These are phyloP conservation scores for Sterna hirundo DNA, from an alignment of 2,113 vertebrate species.

Conservation along the genomic window DNA sequence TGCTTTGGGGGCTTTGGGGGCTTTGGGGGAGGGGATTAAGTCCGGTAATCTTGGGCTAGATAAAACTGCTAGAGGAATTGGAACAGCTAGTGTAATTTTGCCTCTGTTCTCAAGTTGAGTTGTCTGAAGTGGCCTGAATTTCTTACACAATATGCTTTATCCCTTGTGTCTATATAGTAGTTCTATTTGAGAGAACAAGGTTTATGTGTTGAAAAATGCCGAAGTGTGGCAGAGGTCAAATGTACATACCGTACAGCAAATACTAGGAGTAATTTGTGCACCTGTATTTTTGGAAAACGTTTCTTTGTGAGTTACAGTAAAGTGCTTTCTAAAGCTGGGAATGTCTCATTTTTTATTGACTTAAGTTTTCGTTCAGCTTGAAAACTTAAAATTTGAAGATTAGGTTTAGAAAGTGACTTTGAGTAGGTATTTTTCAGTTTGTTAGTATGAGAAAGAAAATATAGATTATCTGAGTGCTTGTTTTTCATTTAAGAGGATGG, in stretches of 20 bases:
- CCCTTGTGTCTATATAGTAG: conserved; percentile 35
- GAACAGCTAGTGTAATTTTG: conserved; percentile 34
- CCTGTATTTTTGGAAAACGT: conserved; percentile 56
- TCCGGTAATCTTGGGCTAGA: not conserved
- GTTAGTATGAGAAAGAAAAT: not conserved
- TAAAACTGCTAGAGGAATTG: conserved; percentile 9
- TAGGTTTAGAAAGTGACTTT: not conserved
- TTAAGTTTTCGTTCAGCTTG: conserved; percentile 41
- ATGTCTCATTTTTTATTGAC: conserved; percentile 55
- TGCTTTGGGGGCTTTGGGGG: not conserved
- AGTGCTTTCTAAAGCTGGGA: conserved; percentile 40
- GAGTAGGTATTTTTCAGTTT: not conserved
- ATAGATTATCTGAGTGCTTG: not conserved
- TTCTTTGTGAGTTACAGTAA: conserved; percentile 32
- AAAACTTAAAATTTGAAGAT: conserved; percentile 12
- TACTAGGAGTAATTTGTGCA: conserved; percentile 9
- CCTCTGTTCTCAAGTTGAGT: conserved; percentile 45
- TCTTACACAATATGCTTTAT: conserved; percentile 59
- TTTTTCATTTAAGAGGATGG: not conserved
- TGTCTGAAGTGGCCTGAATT: conserved; percentile 44
- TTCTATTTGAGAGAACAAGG: conserved; percentile 59
- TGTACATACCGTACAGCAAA: conserved; percentile 44
- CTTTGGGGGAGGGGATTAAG: not conserved
- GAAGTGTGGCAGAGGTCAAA: conserved; percentile 14
- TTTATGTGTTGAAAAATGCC: conserved; percentile 51